Conservation (phyloP, 1,140 invertebrate genomes). For the Drosophila punjabiensis region DNA sequence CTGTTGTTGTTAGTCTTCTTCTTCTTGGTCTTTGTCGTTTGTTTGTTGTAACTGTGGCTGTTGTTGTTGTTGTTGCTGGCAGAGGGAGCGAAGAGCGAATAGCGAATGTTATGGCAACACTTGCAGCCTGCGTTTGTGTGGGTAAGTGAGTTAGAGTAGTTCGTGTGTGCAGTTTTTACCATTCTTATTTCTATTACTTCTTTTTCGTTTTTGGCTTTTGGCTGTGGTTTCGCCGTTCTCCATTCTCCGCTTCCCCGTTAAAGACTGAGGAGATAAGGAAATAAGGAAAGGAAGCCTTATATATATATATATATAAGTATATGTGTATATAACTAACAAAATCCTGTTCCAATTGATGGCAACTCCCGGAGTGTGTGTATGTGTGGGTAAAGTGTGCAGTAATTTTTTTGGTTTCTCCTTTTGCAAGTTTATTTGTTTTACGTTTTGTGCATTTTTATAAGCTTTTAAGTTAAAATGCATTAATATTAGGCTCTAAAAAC, state of each 20-base stretch:
- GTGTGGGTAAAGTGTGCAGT: constrained; percentile 26
- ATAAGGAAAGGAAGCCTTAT: constrained; percentile 10
- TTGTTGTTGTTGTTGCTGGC: constrained; percentile 29
- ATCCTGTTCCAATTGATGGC: constrained; percentile 27
- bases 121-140: constrained; percentile 40
- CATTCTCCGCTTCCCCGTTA: not conserved
- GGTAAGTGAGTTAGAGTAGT: constrained; percentile 39
- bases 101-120: constrained; percentile 66
- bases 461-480: not conserved
- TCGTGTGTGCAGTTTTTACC: constrained; percentile 7
- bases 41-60: constrained; percentile 25
- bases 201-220: not conserved
- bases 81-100: constrained; percentile 17
- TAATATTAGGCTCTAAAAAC: not conserved
- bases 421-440: not conserved
- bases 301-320: constrained; percentile 5
- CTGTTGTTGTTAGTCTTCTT: constrained; percentile 27
- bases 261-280: constrained; percentile 17
- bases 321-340: constrained; percentile 25
- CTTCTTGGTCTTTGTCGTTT: not conserved
- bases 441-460: not conserved
- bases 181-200: constrained; percentile 8
- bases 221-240: not conserved
- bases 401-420: not conserved
- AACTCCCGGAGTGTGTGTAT: constrained; percentile 26